Percentiles rank a stretch among this genome's conserved stretches.
Evolutionary conservation across 1,140 invertebrate species (phyloP).

Genomic region (Musca domestica): DNA sequence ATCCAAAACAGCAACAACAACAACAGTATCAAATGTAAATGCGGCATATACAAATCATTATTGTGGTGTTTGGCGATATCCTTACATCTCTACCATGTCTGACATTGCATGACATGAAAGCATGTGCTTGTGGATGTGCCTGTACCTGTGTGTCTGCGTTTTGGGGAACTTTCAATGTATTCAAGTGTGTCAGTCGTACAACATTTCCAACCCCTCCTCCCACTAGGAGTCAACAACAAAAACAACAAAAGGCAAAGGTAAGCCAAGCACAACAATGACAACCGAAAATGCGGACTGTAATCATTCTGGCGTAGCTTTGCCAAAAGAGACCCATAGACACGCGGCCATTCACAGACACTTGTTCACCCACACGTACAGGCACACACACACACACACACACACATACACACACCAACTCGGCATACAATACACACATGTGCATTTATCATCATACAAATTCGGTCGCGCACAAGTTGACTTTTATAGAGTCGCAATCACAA

Average conservation of each 20-base stretch:
- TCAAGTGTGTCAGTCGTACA: constrained; percentile 31
- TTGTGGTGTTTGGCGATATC: not conserved
- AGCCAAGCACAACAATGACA: not conserved
- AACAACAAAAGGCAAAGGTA: constrained; percentile 18
- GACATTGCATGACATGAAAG: constrained; percentile 21
- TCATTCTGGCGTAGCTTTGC: not conserved
- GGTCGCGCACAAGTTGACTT: constrained; percentile 46
- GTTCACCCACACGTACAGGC: constrained; percentile 26
- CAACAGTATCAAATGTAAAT: not conserved
- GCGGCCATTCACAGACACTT: constrained; percentile 1
- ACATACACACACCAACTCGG: constrained; percentile 24
- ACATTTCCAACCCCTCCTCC: too few relatives aligned
- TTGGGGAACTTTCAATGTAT: constrained; percentile 18
- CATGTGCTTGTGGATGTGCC: too few relatives aligned
- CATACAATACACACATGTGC: not conserved
- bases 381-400: constrained; percentile 24
- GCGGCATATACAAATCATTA: constrained; percentile 14
- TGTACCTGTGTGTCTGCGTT: constrained; percentile 15
- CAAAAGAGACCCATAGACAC: not conserved
- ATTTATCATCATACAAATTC: constrained; percentile 26
- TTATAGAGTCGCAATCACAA: constrained; percentile 55
- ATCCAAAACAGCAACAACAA: not conserved
- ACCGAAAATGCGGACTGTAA: not conserved
- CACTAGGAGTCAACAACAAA: not conserved
- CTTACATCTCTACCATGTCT: not conserved